Conservation (phyloP, 2,797 vertebrate genomes). For the Molossus molossus region DNA sequence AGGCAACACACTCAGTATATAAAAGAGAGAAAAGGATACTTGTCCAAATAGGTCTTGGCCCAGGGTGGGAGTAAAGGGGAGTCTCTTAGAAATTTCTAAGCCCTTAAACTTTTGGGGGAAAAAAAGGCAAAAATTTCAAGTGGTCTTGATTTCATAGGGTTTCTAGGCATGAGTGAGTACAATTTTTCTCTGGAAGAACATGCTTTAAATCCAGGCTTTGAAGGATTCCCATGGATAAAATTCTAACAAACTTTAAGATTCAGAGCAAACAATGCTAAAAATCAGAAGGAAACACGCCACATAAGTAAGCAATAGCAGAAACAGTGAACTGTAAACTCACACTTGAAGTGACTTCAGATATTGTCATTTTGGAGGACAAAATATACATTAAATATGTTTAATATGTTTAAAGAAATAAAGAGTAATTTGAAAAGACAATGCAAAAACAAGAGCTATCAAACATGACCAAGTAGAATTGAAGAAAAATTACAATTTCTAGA, state of each 20-base stretch:
- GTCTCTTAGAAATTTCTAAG: neutral
- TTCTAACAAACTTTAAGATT: neutral
- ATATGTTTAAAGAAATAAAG: conserved; percentile 26
- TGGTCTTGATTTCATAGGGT: neutral
- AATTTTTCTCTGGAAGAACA: neutral
- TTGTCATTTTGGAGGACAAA: neutral
- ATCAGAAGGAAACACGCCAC: neutral
- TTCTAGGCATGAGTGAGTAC: neutral
- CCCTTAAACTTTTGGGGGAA: neutral
- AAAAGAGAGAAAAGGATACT: neutral
- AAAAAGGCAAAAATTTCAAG: neutral
- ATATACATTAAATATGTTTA: neutral
- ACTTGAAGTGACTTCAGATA: neutral
- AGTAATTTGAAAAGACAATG: conserved; percentile 17
- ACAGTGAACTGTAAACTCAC: neutral
- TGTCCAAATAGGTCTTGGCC: neutral
- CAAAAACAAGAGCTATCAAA: neutral
- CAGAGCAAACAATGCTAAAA: neutral
- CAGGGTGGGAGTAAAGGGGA: too few species aligned
- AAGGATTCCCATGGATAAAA: neutral
- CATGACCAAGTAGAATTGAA: neutral
- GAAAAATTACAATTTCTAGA: neutral
- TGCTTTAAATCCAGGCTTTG: neutral
- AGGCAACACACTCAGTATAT: neutral
- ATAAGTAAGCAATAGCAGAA: neutral